A percentile compares a stretch with the other conserved stretches of the same genome.
These are phyloP conservation scores for Thecocarcelia acutangulata DNA, from an alignment of 2,888 invertebrate species.

Conservation along the genomic window DNA sequence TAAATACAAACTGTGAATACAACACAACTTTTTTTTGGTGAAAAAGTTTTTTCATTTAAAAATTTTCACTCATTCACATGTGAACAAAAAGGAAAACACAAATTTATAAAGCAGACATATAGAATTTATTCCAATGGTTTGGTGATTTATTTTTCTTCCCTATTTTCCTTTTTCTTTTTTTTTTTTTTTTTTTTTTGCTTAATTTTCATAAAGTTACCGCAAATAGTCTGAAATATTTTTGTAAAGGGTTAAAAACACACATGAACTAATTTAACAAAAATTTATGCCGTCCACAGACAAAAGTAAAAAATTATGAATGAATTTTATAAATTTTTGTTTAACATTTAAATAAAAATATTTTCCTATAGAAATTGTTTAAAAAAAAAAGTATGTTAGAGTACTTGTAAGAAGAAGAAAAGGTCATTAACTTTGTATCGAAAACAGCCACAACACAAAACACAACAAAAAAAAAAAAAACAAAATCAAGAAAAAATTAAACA, in stretches of 20 bases:
- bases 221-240: constrained; percentile 67
- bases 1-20: constrained; percentile 14
- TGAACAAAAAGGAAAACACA: constrained; percentile 42
- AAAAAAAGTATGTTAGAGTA: constrained; percentile 8
- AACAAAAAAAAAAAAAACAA: constrained; percentile 3
- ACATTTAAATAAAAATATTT: constrained; percentile 38
- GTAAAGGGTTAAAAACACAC: constrained; percentile 51
- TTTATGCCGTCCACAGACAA: constrained; percentile 38
- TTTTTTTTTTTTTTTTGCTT: background rate
- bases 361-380: background rate
- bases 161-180: too few species aligned
- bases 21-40: constrained; percentile 36
- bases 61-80: constrained; percentile 59
- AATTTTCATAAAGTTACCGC: constrained; percentile 45
- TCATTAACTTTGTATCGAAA: constrained; percentile 59
- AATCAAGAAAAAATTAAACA: constrained; percentile 43
- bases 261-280: constrained; percentile 63
- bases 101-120: constrained; percentile 59
- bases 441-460: too few species aligned
- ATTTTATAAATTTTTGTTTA: constrained; percentile 33
- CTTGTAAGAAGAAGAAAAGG: constrained; percentile 47
- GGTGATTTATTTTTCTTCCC: constrained; percentile 26
- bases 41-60: constrained; percentile 62
- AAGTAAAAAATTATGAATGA: constrained; percentile 52
- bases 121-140: constrained; percentile 56